Evolutionary conservation across 2,113 vertebrate genomes (phyloP), one percentile per base, ranked within the genome.

Genomic region (Pygoscelis antarcticus): DNA sequence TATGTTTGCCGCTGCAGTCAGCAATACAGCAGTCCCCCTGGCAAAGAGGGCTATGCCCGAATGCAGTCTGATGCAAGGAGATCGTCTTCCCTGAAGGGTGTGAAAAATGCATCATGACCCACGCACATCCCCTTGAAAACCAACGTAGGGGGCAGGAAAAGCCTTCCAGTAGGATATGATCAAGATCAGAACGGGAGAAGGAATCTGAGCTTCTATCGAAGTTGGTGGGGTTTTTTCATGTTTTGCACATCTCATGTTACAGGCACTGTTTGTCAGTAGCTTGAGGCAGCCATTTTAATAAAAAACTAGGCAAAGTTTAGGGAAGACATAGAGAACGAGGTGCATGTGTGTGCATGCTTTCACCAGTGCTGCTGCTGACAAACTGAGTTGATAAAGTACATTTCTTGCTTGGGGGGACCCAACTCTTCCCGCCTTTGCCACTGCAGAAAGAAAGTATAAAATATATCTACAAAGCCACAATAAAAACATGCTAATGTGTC

Each of bases 381-480:
- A 91, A 68, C 44, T 0, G 1, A 51, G 87, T 57, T 93, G 95
- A 87, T 87, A 82, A 96, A 94, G 84, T 77, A 89, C 70, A 72
- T 55, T 82, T 66, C 93, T 96, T 78, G 84, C 94, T 90, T 89
- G 82, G 32, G 87, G 68, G 52, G 29, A 87, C 42, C 42, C 55
- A 46, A 47, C 36, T 60, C 60, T 90, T 25, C n/a, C 66, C 5
- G 2, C 6, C 69, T 88, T 62, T 91, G 68, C 70, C 16, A 47
- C 46, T 77, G 22, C 40, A 83, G 55, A 86, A 88, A 80, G 62
- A 87, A 93, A 77, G 85, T 17, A 26, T 30, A 93, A 91, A 96
- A 83, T 57, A 69, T 3, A 5, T 66, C 52, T 72, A n/a, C 36
- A 80, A 94, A 97, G 27, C 95, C 96, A 96, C 96, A 97, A 95